A percentile compares a stretch with the other conserved stretches of the same genome.
These are phyloP conservation scores for Lithophane semibrunnea DNA, from an alignment of 2,888 invertebrate genomes.

Conservation along the genomic window DNA sequence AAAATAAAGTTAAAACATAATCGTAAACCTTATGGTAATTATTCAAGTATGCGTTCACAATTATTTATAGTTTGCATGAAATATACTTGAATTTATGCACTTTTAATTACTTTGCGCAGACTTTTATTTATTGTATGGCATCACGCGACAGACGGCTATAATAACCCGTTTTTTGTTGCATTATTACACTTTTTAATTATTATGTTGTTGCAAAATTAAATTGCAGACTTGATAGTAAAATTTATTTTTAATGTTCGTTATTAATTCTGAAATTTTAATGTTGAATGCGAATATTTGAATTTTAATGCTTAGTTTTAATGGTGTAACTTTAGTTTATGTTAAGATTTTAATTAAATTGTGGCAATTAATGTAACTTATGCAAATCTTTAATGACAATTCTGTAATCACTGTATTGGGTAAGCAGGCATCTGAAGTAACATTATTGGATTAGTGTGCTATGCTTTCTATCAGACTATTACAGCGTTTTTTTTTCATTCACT, in stretches of 20 bases:
- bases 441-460: too few relatives aligned
- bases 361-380: neutral
- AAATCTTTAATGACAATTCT: neutral
- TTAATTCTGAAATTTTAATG: conserved; percentile 22
- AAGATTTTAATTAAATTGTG: conserved; percentile 26
- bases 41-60: conserved; percentile 27
- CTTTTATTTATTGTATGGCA: conserved; percentile 58
- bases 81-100: conserved; percentile 60
- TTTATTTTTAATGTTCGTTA: conserved; percentile 31
- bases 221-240: conserved; percentile 32
- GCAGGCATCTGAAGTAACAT: too few relatives aligned
- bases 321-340: conserved; percentile 22
- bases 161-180: conserved; percentile 27
- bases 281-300: conserved; percentile 12
- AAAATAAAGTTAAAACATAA: conserved; percentile 17
- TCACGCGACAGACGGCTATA: conserved; percentile 52
- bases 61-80: conserved; percentile 51
- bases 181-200: conserved; percentile 50
- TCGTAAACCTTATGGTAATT: conserved; percentile 24
- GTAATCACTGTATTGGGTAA: too few relatives aligned
- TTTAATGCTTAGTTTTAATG: conserved; percentile 20
- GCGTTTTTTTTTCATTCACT: too few relatives aligned
- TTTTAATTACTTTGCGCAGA: conserved; percentile 59
- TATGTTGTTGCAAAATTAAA: conserved; percentile 47
- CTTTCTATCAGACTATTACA: too few relatives aligned